Evolutionary conservation across 2,888 invertebrate species (phyloP), one percentile per base, ranked within the genome.

Genomic region (Ormyrus nitidulus): DNA sequence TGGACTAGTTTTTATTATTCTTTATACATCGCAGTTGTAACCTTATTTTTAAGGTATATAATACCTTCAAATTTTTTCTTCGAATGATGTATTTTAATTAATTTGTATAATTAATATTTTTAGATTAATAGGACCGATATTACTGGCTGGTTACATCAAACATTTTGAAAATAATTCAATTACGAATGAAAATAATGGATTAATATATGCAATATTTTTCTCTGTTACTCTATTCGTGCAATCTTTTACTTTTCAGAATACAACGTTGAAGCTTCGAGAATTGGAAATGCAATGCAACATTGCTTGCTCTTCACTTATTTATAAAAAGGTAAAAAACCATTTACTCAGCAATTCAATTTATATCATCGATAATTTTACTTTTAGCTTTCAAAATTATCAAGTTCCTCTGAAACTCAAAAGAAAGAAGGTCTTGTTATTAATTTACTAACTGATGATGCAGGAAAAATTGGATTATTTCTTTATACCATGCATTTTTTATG

Each of bases 221-320:
- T 6, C 48, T 5, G 10, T 48, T 5, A 94, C 68, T 90, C 94
- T 81, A 49, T 92, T 1, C 93, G 93, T 70, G 91, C 94, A 19
- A 82, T 95, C 48, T 91, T 94, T 77, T 92, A 94, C 1, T 34
- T 4, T 34, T 85, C 97, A 96, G 88, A 95, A 94, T 84, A 84
- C 91, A 44, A 90, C 88, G 72, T 87, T 94, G 83, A 91, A 92
- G 54, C 92, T 92, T 86, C 91, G 92, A 84, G 92, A 94, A 83
- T 92, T 96, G 62, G 96, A 97, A 66, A 95, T 96, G 95, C 91
- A 94, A 87, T 92, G 95, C 77, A 91, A 96, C 85, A 92, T 96
- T 76, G 95, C 96, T 0, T 93, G 94, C 85, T 96, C 96, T 87
- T 95, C 95, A 0, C 89, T 97, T 11, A 89, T 97, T 81, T 96